Percentiles rank a stretch among this genome's conserved stretches.
phyloP scores from a whole-genome alignment of 2,113 vertebrate genomes.

The Vimba vimba region DNA sequence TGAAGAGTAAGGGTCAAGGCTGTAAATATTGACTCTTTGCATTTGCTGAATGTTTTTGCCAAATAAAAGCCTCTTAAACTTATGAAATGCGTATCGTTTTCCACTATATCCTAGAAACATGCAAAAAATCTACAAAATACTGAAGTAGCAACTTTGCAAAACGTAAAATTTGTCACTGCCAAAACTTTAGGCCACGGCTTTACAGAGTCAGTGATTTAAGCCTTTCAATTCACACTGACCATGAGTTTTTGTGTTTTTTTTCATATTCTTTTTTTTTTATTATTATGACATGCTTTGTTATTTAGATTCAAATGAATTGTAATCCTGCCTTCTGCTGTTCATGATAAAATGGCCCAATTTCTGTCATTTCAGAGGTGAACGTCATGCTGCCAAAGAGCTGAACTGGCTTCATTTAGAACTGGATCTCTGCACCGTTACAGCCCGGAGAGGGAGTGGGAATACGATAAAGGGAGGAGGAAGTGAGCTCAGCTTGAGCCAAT shows the following conservation, averaged over 20 bases:
- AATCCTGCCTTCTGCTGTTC: neutral
- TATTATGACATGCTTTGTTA: neutral
- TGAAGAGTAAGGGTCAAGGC: too few relatives aligned
- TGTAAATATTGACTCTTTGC: too few relatives aligned
- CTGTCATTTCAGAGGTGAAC: slow-evolving; percentile 49
- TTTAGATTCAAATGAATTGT: neutral
- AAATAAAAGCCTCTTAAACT: too few relatives aligned
- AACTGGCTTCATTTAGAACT: slow-evolving; percentile 57
- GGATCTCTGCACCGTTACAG: slow-evolving; percentile 50
- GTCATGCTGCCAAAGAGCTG: slow-evolving; percentile 66
- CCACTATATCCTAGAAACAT: too few relatives aligned
- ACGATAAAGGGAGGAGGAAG: slow-evolving; percentile 73
- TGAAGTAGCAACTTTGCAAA: too few relatives aligned
- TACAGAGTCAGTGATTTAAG: neutral
- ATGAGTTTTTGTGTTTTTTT: neutral
- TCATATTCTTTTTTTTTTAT: neutral
- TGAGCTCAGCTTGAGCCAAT: slow-evolving; percentile 91
- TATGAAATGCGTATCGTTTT: too few relatives aligned
- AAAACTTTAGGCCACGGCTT: neutral
- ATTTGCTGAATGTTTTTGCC: too few relatives aligned
- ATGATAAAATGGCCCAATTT: neutral
- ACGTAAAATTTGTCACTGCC: too few relatives aligned
- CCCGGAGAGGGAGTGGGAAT: slow-evolving; percentile 62
- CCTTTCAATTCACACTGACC: neutral
- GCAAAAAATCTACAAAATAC: too few relatives aligned